A percentile compares a stretch with the other conserved stretches of the same genome.
These are phyloP conservation scores for Campoplex capitator DNA, from an alignment of 2,888 invertebrate genomes.

Conservation along the genomic window DNA sequence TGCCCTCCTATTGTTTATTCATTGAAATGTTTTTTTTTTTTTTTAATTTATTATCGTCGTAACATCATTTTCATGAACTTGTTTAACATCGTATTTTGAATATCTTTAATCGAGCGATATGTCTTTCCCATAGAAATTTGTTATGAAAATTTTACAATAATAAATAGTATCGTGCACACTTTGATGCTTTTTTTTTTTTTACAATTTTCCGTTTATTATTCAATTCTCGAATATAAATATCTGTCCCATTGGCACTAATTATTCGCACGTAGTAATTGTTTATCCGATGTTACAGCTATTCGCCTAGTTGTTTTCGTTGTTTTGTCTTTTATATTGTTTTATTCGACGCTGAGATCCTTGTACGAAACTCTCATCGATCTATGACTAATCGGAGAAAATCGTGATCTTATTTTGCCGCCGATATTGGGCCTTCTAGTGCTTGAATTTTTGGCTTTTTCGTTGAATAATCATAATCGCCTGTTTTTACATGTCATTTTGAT, in stretches of 20 bases:
- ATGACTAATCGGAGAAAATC: constrained; percentile 14
- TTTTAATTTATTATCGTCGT: constrained; percentile 8
- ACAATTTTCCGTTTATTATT: constrained; percentile 13
- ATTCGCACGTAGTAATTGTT: constrained; percentile 45
- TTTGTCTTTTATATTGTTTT: constrained; percentile 14
- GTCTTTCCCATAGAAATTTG: constrained; percentile 10
- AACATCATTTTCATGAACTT: constrained; percentile 32
- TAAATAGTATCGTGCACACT: constrained; percentile 27
- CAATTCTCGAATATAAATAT: constrained; percentile 13
- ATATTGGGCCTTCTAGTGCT: constrained; percentile 50
- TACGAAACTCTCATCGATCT: constrained; percentile 18
- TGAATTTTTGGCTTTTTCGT: constrained; percentile 52
- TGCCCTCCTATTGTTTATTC: constrained; percentile 44
- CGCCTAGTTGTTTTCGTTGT: background rate
- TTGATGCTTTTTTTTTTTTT: constrained; percentile 15
- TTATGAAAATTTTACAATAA: background rate
- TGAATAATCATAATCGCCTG: constrained; percentile 52
- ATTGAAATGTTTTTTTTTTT: constrained; percentile 35
- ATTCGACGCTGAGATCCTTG: constrained; percentile 29
- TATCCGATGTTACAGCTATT: constrained; percentile 25
- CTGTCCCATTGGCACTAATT: constrained; percentile 39
- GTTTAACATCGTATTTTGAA: background rate
- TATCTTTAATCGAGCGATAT: constrained; percentile 7
- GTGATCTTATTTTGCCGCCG: constrained; percentile 16
- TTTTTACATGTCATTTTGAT: constrained; percentile 53